These are phyloP conservation scores for Cepaea nemoralis DNA, from an alignment of 1,140 invertebrate species.

Conservation along the genomic window DNA sequence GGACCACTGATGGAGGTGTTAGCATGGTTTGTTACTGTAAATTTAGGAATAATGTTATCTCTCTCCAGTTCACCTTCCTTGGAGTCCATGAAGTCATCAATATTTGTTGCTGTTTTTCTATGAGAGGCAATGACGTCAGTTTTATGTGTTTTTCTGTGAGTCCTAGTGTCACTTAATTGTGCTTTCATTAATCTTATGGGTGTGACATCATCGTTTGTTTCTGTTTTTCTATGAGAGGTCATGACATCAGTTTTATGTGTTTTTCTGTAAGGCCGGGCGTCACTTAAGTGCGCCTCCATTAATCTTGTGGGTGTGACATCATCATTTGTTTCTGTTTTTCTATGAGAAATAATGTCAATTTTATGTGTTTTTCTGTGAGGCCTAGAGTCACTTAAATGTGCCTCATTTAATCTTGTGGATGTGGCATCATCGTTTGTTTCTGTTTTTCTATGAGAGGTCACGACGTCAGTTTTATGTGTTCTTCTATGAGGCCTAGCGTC, in stretches of 20 bases:
- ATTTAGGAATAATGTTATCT: neutral
- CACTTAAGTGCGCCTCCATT: neutral
- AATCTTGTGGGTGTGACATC: neutral
- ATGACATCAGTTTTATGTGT: neutral
- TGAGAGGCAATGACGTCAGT: neutral
- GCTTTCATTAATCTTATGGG: no score
- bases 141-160: neutral
- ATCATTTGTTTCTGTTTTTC: slow-evolving; percentile 1
- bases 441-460: neutral
- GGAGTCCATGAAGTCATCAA: slow-evolving; percentile 14
- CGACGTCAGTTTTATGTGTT: neutral
- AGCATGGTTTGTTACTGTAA: neutral
- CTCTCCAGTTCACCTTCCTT: neutral
- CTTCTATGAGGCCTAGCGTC: neutral
- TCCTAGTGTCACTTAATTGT: neutral
- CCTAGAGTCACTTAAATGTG: neutral
- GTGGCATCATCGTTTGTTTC: neutral
- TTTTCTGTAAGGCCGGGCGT: neutral
- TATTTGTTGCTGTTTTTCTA: slow-evolving; percentile 12
- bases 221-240: neutral
- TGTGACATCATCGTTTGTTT: slow-evolving; percentile 11
- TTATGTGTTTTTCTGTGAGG: neutral
- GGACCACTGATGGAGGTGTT: neutral
- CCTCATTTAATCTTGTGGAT: neutral
- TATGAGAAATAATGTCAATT: neutral